Evolutionary conservation across 2,797 vertebrate species (phyloP).

Genomic region (Ispidina picta): DNA sequence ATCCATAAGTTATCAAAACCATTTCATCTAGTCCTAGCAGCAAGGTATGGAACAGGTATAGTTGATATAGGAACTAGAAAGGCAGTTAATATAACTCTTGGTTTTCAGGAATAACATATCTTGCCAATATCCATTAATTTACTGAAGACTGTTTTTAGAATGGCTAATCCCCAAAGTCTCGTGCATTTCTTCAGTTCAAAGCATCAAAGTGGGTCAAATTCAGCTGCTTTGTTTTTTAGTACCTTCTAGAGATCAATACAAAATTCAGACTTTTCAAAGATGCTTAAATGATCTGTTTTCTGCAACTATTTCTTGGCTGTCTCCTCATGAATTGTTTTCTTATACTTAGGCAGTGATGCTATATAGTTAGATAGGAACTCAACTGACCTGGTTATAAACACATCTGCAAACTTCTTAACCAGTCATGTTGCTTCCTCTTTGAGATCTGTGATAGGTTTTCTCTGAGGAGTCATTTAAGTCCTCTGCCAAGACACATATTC

Average conservation of each 20-base stretch:
- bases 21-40: not conserved
- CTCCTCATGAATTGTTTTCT: not conserved
- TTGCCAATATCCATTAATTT: conserved; percentile 1
- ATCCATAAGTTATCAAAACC: not conserved
- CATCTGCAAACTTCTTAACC: not conserved
- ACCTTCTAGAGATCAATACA: not conserved
- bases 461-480: not conserved
- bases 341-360: not conserved
- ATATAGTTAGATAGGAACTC: not conserved
- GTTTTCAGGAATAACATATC: not conserved
- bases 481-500: not conserved
- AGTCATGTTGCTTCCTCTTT: not conserved
- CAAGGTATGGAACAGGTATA: not conserved
- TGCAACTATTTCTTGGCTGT: not conserved
- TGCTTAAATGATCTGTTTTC: not conserved
- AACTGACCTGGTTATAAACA: not conserved
- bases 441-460: not conserved
- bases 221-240: not conserved
- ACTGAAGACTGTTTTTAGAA: not conserved
- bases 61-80: not conserved
- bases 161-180: not conserved
- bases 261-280: not conserved
- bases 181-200: not conserved
- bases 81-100: not conserved
- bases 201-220: not conserved